Evolutionary conservation across 1,140 invertebrate species (phyloP), one percentile per base, ranked within the genome.

Genomic region (Aphis gossypii): DNA sequence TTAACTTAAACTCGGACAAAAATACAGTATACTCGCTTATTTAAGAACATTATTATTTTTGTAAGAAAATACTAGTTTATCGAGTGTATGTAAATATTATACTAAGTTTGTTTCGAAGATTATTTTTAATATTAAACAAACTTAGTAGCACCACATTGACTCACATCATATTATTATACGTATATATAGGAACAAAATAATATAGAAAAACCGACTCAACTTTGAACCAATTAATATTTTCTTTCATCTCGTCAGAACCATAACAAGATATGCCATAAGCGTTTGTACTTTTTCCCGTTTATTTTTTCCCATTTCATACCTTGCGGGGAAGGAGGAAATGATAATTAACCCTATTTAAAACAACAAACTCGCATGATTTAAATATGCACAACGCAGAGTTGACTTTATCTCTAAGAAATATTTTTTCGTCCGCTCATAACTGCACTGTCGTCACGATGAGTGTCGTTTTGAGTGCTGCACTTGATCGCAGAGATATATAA

Each of bases 321-420:
- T 38, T 7, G 21, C 5, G 20, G 21, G 11, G 25, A 76, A 76
- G n/a, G 48, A 14, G 48, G 9, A 76, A n/a, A 76, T n/a, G 35
- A 23, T 38, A 83, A 83, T 83, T 21, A 83, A 41, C 82, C 21
- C 82, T 83, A 83, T 83, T 83, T 83, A 83, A 83, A 83, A 23
- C 21, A 35, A 38, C 6, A 38, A n/a, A 76, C n/a, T 76, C 5
- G n/a, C 1, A 76, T 14, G 60, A 4, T 76, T 76, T 76, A 76
- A 76, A 83, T 21, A 83, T 23, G 35, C 35, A 83, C 2, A 83
- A 21, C n/a, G 2, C 60, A 76, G 60, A 14, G 14, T n/a, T 76
- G 60, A 76, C n/a, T 21, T 83, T 83, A 83, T 38, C n/a, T 83
- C 38, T 83, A 83, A 83, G 82, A 83, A 83, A 38, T 83, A 21